A percentile compares a stretch with the other conserved stretches of the same genome.
Conservation (phyloP, 1,140 invertebrate genomes). For the Saccostrea echinata region DNA sequence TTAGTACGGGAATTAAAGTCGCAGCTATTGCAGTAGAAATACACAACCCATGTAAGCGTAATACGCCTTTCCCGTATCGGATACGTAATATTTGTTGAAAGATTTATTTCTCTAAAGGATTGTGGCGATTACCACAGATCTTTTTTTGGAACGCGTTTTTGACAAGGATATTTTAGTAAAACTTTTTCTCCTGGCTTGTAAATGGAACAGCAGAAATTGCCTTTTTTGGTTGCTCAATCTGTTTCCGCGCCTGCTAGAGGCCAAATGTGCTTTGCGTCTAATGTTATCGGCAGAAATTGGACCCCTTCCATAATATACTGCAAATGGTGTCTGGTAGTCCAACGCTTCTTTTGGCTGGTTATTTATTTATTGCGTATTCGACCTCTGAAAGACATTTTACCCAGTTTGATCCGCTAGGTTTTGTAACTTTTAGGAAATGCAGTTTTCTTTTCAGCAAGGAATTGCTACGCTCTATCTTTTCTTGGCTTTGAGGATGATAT, state of each 20-base stretch:
- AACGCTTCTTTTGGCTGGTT: no score
- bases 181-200: background rate
- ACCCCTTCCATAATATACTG: constrained; percentile 13
- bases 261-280: background rate
- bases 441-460: background rate
- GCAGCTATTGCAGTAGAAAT: no score
- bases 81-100: constrained; percentile 3
- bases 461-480: constrained; percentile 18
- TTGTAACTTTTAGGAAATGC: background rate
- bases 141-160: background rate
- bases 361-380: no score
- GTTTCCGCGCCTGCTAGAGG: background rate
- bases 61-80: no score
- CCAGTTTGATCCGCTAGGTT: no score
- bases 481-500: no score
- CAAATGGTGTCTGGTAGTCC: constrained; percentile 8
- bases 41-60: no score
- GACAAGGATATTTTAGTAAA: no score
- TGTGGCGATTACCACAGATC: background rate
- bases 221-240: background rate
- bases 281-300: background rate
- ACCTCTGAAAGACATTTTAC: no score
- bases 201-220: background rate
- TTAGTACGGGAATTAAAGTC: no score
- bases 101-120: background rate